Base-by-base conservation (phyloP, 2,113 vertebrate genomes). In the Eurystomus gularis region DNA sequence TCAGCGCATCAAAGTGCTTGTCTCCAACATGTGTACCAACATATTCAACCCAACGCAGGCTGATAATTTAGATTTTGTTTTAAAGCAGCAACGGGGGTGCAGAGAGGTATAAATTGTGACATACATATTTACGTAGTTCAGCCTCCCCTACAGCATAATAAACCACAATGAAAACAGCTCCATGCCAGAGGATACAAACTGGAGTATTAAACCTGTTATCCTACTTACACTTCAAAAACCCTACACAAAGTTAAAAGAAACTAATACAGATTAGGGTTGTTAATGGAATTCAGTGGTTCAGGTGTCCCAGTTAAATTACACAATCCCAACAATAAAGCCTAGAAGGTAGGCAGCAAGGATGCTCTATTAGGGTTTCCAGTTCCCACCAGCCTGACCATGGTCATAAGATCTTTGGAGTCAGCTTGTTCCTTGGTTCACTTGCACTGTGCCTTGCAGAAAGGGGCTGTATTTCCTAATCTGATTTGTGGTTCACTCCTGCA, bases 331-430 rank as follows among this genome's bases (percentile, higher is more conserved):
- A 4, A 17, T 3, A 14, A 46, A 55, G 23, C 8, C 1, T 2
- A 60, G n/a, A 40, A 58, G 35, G 13, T 13, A 42, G 57, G 42
- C 65, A 57, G 35, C 33, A 68, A 42, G 24, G 70, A n/a, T 33
- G 81, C 19, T 55, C 39, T 25, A 6, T 31, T 2, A 31, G 31
- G 23, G 13, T 7, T 48, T 79, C 51, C 52, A 62, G 25, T 20
- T 60, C 52, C 78, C 65, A 66, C 2, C 0, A 55, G 60, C 23
- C 25, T 14, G 31, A 44, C 16, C 25, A 5, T 0, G 8, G 39
- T 4, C 48, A 1, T 3, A 13, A 26, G 16, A 58, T 29, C 46
- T 83, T 7, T 44, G 37, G 68, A 49, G 46, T 15, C 78, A 46
- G 40, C 19, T 0, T 28, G 49, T 37, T 31, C 54, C 57, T 57